Evolutionary conservation across 2,888 invertebrate species (phyloP), one percentile per base, ranked within the genome.

Genomic region (Gymnoscelis rufifasciata): DNA sequence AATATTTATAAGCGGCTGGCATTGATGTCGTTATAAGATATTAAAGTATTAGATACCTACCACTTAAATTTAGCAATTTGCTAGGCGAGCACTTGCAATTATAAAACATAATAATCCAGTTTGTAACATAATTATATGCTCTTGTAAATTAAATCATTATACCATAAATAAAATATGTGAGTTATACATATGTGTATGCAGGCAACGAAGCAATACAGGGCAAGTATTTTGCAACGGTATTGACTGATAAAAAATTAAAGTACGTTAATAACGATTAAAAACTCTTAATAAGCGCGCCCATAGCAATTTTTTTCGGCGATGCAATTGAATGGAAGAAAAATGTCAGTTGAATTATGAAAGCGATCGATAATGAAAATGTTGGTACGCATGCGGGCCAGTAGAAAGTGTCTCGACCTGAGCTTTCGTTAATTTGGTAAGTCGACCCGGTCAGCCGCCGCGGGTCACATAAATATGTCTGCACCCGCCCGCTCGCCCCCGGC

Each of bases 331-430:
- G 83, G 68, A 78, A 76, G 78, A 80, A 82, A 84, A 83, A 86
- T 80, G 82, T 83, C 86, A 83, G 81, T 77, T 81, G 77, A 80
- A 82, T 84, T 84, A 84, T 87, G 78, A 81, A 81, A 79, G 81
- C 80, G 80, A 83, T 84, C 83, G 78, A 82, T 84, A 83, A 78
- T 78, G 82, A 82, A 84, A 83, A 83, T 79, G 78, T 77, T 78
- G 79, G 74, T 75, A 68, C 68, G 67, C 74, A 72, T 74, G 68
- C 74, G 71, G 71, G 69, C 65, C 73, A 69, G 82, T 84, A 84
- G 87, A 87, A 88, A 87, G 87, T 88, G 78, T 86, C 83, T 83
- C 83, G 83, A 72, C 69, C 75, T 72, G 75, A 76, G 81, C 81
- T 82, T 83, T 83, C 86, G 74, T 79, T 82, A 79, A 78, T 77